Conservation (phyloP, 1,140 invertebrate species). For the Drosophila busckii region DNA sequence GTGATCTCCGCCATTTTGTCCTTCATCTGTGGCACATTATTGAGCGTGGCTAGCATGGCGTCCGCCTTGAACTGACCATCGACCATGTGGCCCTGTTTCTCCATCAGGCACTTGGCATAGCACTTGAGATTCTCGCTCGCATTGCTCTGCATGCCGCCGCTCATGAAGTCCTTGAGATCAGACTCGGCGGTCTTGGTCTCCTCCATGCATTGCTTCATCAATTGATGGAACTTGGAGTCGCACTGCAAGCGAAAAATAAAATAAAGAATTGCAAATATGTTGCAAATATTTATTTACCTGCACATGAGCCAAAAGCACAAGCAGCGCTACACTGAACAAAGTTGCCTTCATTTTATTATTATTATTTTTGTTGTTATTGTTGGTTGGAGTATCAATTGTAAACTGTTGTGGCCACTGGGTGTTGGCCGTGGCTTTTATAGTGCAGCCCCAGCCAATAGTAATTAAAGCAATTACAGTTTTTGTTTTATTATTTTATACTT, state of each 20-base stretch:
- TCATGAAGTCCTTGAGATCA: slow-evolving; percentile 54
- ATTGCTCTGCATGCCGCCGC: slow-evolving; percentile 38
- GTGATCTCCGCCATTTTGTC: slow-evolving; percentile 50
- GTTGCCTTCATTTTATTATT: slow-evolving; percentile 42
- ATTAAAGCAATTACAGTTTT: slow-evolving; percentile 67
- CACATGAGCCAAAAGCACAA: slow-evolving; percentile 33
- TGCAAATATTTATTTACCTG: slow-evolving; percentile 29
- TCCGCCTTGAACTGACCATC: slow-evolving; percentile 59
- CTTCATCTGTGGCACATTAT: slow-evolving; percentile 46
- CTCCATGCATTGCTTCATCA: slow-evolving; percentile 65
- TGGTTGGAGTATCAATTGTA: not conserved
- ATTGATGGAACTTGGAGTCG: slow-evolving; percentile 41
- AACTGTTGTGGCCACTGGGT: slow-evolving; percentile 20
- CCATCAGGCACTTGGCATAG: slow-evolving; percentile 65
- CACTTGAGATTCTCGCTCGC: slow-evolving; percentile 60
- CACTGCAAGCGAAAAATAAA: slow-evolving; percentile 13
- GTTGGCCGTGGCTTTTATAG: slow-evolving; percentile 43
- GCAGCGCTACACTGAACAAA: slow-evolving; percentile 31
- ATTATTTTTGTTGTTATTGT: not conserved
- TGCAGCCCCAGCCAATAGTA: slow-evolving; percentile 9
- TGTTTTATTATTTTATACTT: slow-evolving; percentile 19
- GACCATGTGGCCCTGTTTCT: slow-evolving; percentile 54
- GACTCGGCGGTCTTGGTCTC: slow-evolving; percentile 46
- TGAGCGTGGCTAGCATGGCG: slow-evolving; percentile 36
- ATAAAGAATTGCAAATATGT: too few relatives aligned